phyloP scores from a whole-genome alignment of 2,113 vertebrate genomes.

The Pachypanchax playfairii region DNA sequence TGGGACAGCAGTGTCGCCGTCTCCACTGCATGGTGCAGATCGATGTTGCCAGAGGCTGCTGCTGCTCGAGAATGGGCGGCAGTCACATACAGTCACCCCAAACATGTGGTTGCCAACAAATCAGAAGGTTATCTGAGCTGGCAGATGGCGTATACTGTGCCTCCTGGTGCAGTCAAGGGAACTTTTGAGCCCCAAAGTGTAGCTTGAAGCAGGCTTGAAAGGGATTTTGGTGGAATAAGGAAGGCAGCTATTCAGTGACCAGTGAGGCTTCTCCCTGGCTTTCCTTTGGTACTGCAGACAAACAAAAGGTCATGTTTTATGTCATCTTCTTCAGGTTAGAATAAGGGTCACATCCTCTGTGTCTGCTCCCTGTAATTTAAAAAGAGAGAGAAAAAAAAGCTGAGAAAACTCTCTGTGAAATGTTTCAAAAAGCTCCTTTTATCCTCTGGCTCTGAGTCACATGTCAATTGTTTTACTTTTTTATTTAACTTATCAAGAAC shows the following conservation, averaged over 20 bases:
- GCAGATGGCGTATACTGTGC: constrained; percentile 56
- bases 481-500: constrained; percentile 26
- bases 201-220: constrained; percentile 65
- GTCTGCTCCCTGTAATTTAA: constrained; percentile 62
- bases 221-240: constrained; percentile 78
- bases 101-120: constrained; percentile 75
- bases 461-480: constrained; percentile 35
- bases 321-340: constrained; percentile 60
- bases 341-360: constrained; percentile 47
- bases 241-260: constrained; percentile 46
- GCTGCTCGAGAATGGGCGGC: constrained; percentile 75
- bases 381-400: constrained; percentile 43
- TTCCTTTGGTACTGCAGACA: constrained; percentile 57
- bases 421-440: constrained; percentile 7
- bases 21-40: constrained; percentile 98
- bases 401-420: constrained; percentile 43
- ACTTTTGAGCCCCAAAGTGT: constrained; percentile 73
- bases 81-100: constrained; percentile 72
- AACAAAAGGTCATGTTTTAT: constrained; percentile 57
- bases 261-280: constrained; percentile 47
- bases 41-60: constrained; percentile 64
- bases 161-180: constrained; percentile 82
- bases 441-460: constrained; percentile 32
- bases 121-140: constrained; percentile 72
- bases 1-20: constrained; percentile 92